Evolutionary conservation across 2,113 vertebrate species (phyloP).

Genomic region (Pheucticus melanocephalus): DNA sequence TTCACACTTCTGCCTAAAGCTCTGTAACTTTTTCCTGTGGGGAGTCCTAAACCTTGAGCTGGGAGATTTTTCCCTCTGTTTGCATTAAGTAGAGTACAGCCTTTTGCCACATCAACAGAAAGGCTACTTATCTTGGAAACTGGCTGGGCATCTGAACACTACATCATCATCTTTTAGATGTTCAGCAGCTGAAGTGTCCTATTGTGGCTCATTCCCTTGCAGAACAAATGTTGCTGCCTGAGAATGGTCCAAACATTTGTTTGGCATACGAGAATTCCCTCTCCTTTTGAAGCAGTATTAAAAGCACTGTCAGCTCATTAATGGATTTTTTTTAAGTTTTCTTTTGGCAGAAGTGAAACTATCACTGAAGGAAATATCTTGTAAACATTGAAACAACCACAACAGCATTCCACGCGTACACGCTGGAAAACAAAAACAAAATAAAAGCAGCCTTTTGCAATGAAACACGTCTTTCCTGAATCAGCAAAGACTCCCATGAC

Average conservation of each 20-base stretch:
- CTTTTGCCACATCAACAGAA: constrained; percentile 47
- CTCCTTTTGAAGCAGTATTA: constrained; percentile 62
- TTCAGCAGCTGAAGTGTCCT: constrained; percentile 41
- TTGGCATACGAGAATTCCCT: background rate
- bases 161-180: constrained; percentile 44
- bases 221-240: constrained; percentile 64
- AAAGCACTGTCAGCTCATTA: constrained; percentile 70
- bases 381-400: constrained; percentile 69
- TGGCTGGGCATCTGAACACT: constrained; percentile 46
- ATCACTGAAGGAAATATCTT: constrained; percentile 72
- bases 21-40: background rate
- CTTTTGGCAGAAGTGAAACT: constrained; percentile 57
- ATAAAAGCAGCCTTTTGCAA: constrained; percentile 63
- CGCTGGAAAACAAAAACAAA: constrained; percentile 59
- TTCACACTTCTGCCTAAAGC: constrained; percentile 35
- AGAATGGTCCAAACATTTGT: constrained; percentile 59
- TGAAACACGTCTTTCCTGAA: constrained; percentile 58
- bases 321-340: constrained; percentile 54
- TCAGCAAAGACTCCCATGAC: constrained; percentile 65
- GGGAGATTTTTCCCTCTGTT: background rate
- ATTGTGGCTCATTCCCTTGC: constrained; percentile 38
- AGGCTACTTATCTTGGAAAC: constrained; percentile 37
- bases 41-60: constrained; percentile 7
- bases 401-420: constrained; percentile 67
- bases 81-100: background rate